Base-by-base conservation (phyloP, 2,797 vertebrate genomes). In the Sebastes kiyomatsui region DNA sequence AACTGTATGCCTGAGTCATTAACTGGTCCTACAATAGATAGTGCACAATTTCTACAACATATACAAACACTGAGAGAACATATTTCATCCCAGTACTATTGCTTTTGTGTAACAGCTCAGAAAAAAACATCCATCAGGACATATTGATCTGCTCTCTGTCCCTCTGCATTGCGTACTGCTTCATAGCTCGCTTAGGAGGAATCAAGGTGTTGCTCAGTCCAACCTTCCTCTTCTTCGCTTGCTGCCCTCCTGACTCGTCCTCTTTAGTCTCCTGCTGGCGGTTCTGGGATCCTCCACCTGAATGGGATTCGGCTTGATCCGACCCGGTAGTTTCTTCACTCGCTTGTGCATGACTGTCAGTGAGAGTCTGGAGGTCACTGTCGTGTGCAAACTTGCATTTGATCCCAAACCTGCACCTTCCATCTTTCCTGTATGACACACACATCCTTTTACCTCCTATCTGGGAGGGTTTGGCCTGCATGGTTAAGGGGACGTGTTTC, bases 301-400 rank as follows among this genome's bases (percentile, higher is more conserved):
- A 49, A 4, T 58, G 28, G 8, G 49, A 20, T 32, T 79, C 52
- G 1, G 3, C 59, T 28, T 59, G 64, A 49, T 76, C 78, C 1
- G 79, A 23, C 2, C 2, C 80, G 1, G 74, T 27, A 6, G 72
- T 32, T 12, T 72, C 88, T 4, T 86, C 75, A 4, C 42, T 75
- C 11, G 4, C 72, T 0, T 78, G 58, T 20, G 72, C n/a, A 18
- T 62, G 52, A 20, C 18, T 23, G 28, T 89, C 75, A 18, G 70
- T 3, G 23, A 77, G 55, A 27, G 42, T 94, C 88, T 95, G 96
- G 33, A 97, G 92, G 86, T 97, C 96, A 22, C 96, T 96, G 81
- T 96, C 96, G 10, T 97, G 96, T 30, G 95, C 96, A 61, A 95
- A 97, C 86, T 96, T 97, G 89, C 96, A 97, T 49, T 94, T 94